A percentile compares a stretch with the other conserved stretches of the same genome.
phyloP scores from a whole-genome alignment of 2,113 vertebrate genomes.

The Pholis gunnellus region DNA sequence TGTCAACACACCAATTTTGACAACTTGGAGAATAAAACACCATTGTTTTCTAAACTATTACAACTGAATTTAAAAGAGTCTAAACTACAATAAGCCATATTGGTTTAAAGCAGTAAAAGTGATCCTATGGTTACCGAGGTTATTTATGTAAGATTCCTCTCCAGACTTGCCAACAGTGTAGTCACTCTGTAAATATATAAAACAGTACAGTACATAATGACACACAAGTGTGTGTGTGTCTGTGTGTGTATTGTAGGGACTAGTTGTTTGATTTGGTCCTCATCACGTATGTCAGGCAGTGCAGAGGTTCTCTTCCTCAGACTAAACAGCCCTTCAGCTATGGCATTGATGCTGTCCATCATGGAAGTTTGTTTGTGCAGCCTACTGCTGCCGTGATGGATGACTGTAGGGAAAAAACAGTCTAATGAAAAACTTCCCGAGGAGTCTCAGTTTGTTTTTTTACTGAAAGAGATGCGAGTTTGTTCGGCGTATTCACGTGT shows the following conservation, averaged over 20 bases:
- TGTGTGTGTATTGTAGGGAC: background rate
- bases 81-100: background rate
- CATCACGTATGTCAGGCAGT: slow-evolving; percentile 4
- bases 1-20: background rate
- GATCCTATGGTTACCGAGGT: background rate
- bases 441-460: background rate
- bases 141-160: background rate
- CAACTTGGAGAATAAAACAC: background rate
- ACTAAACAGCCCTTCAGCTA: background rate
- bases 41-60: background rate
- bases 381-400: background rate
- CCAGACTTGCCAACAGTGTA: background rate
- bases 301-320: background rate
- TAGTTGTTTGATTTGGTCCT: slow-evolving; percentile 4
- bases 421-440: slow-evolving; percentile 17
- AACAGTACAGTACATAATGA: background rate
- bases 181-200: background rate
- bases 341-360: background rate
- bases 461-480: slow-evolving; percentile 1
- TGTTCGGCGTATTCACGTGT: background rate
- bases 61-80: no score
- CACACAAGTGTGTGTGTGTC: background rate
- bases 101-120: background rate
- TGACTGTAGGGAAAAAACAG: background rate
- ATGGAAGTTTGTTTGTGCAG: slow-evolving; percentile 12